A percentile compares a stretch with the other conserved stretches of the same genome.
phyloP scores from a whole-genome alignment of 2,113 vertebrate genomes.

The Varanus salvator region DNA sequence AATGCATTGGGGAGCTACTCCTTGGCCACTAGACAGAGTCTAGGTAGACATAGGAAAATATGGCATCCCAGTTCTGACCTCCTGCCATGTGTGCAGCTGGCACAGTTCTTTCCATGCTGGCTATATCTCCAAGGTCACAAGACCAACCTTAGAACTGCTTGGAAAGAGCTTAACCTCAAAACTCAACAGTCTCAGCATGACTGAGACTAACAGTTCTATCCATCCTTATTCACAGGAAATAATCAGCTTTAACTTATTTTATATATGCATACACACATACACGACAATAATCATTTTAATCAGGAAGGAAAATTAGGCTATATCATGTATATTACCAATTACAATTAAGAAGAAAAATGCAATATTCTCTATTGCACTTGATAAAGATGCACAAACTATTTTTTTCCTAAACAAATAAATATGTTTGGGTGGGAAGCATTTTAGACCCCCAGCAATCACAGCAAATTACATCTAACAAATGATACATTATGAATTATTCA shows the following conservation, averaged over 20 bases:
- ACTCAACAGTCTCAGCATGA: too few species aligned
- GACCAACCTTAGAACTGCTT: too few species aligned
- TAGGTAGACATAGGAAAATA: too few species aligned
- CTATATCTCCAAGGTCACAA: too few species aligned
- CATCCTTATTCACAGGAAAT: background rate
- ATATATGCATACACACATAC: background rate
- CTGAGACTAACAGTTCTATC: too few species aligned
- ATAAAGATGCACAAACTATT: slow-evolving; percentile 33
- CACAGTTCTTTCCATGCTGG: too few species aligned
- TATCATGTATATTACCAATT: slow-evolving; percentile 26
- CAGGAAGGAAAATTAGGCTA: slow-evolving; percentile 1
- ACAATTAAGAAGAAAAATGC: slow-evolving; percentile 42
- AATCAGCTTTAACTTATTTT: background rate
- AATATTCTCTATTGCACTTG: slow-evolving; percentile 29
- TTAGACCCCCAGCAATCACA: slow-evolving; percentile 50
- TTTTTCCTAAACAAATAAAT: slow-evolving; percentile 56
- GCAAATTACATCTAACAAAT: slow-evolving; percentile 57
- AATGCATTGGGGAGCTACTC: too few species aligned
- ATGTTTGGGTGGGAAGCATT: slow-evolving; percentile 42
- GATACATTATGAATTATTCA: slow-evolving; percentile 58
- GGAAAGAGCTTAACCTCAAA: background rate
- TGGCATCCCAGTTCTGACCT: too few species aligned
- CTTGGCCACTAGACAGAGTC: too few species aligned
- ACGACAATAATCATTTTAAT: background rate
- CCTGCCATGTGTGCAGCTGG: too few species aligned